Conservation (phyloP, 2,113 vertebrate species). For the Sardina pilchardus region DNA sequence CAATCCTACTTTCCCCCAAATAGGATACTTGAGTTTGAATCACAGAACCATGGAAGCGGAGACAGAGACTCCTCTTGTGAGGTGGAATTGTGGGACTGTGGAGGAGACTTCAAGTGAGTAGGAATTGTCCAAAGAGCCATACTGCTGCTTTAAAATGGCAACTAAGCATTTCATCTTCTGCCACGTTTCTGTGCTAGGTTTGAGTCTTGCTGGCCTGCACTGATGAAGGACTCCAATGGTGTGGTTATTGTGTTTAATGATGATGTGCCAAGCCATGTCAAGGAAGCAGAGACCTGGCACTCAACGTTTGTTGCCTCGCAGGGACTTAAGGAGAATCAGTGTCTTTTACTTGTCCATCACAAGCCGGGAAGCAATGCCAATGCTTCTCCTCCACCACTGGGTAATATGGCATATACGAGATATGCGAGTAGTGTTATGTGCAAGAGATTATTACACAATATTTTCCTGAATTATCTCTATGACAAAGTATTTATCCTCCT, state of each 20-base stretch:
- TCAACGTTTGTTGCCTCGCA: constrained; percentile 86
- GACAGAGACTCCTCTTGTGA: constrained; percentile 76
- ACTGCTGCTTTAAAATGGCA: too few relatives aligned
- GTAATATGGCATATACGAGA: constrained; percentile 65
- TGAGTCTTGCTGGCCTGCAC: constrained; percentile 94
- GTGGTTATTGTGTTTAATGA: constrained; percentile 92
- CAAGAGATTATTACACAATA: not conserved
- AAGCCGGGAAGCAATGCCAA: constrained; percentile 82
- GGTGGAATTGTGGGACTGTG: constrained; percentile 95
- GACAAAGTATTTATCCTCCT: too few relatives aligned
- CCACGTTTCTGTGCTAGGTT: constrained; percentile 70
- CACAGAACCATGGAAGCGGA: constrained; percentile 66
- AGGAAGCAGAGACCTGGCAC: constrained; percentile 88
- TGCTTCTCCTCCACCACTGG: constrained; percentile 70
- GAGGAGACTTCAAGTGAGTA: constrained; percentile 88
- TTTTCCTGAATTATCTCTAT: too few relatives aligned
- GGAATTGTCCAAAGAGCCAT: not conserved
- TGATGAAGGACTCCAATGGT: constrained; percentile 87
- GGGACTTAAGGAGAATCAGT: constrained; percentile 81
- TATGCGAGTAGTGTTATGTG: not conserved
- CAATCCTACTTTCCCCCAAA: not conserved
- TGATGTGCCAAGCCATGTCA: constrained; percentile 85
- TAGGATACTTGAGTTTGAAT: constrained; percentile 95
- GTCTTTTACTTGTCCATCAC: constrained; percentile 91
- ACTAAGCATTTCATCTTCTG: not conserved